phyloP scores from a whole-genome alignment of 2,888 invertebrate species.

The Xanthorhoe designata region DNA sequence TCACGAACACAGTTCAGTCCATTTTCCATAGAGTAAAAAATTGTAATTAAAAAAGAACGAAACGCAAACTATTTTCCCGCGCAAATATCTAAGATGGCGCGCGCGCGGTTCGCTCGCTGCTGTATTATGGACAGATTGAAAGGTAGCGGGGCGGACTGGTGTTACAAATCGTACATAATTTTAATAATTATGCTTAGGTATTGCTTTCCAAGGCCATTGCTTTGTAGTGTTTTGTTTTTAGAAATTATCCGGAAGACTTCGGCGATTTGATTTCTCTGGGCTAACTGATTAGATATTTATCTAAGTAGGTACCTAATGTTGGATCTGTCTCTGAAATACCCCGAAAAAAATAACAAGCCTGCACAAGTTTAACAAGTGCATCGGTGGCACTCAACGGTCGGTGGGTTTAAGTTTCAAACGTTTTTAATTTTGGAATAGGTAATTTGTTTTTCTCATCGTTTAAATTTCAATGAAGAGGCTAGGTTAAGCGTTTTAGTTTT shows the following conservation, averaged over 20 bases:
- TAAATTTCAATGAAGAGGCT: no score
- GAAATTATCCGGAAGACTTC: constrained; percentile 28
- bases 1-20: background rate
- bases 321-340: no score
- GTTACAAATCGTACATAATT: constrained; percentile 39
- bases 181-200: constrained; percentile 28
- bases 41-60: background rate
- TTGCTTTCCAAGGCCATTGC: constrained; percentile 32
- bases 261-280: background rate
- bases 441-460: no score
- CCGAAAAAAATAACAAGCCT: no score
- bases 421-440: no score
- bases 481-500: no score
- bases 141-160: constrained; percentile 62
- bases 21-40: background rate
- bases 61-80: constrained; percentile 32
- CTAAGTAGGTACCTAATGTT: no score
- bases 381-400: no score
- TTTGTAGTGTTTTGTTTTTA: constrained; percentile 36
- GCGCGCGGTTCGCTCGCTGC: constrained; percentile 65
- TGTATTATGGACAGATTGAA: constrained; percentile 73
- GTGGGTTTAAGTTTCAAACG: no score
- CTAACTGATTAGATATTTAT: background rate
- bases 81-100: constrained; percentile 39
- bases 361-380: no score